Evolutionary conservation across 2,797 vertebrate genomes (phyloP).

Genomic region (Enteromius thamalakanensis): DNA sequence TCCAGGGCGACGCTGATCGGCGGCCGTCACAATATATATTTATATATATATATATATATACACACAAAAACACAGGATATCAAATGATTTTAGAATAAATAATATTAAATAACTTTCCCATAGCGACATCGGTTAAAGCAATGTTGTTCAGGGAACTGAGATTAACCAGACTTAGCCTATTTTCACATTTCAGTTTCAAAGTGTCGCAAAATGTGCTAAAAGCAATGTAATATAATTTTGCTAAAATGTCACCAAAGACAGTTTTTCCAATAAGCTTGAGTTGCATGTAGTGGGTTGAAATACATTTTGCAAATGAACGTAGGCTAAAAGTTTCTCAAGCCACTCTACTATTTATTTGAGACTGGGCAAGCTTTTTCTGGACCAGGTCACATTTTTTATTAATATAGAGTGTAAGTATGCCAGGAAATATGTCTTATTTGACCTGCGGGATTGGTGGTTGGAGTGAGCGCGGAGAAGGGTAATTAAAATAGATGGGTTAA

Average conservation of each 20-base stretch:
- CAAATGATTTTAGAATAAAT: neutral
- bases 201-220: neutral
- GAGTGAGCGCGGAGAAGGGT: conserved; percentile 39
- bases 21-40: no score
- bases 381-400: conserved; percentile 51
- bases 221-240: neutral
- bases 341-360: conserved; percentile 39
- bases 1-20: no score
- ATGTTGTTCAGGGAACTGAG: neutral
- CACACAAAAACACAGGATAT: neutral
- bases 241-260: neutral
- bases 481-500: conserved; percentile 59
- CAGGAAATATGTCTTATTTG: conserved; percentile 57
- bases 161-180: neutral
- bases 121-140: neutral
- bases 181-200: neutral
- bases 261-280: neutral
- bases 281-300: neutral
- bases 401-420: conserved; percentile 34
- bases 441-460: conserved; percentile 33
- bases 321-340: neutral
- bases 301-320: conserved; percentile 6
- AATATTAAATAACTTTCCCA: neutral
- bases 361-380: conserved; percentile 11
- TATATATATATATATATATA: neutral